These are phyloP conservation scores for Chauna torquata DNA, from an alignment of 2,113 vertebrate genomes.

Conservation along the genomic window DNA sequence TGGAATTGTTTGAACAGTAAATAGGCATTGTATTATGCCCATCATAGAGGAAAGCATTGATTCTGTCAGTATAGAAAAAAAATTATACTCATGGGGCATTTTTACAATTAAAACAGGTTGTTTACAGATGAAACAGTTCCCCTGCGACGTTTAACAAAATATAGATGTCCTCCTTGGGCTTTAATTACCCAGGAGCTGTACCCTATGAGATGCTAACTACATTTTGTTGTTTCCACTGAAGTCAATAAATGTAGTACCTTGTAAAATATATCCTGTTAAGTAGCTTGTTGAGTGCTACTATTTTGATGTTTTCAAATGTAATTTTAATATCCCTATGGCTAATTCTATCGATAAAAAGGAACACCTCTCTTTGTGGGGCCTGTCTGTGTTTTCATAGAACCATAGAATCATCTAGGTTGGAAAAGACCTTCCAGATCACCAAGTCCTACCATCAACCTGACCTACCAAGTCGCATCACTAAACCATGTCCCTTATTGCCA, in stretches of 20 bases:
- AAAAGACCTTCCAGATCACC: not conserved
- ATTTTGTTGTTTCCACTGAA: not conserved
- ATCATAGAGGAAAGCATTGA: not conserved
- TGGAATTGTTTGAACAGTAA: not conserved
- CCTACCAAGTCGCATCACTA: not conserved
- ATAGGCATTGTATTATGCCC: not conserved
- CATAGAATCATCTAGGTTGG: not conserved
- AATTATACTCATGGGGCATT: not conserved
- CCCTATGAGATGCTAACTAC: not conserved
- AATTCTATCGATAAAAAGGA: not conserved
- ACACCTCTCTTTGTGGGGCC: not conserved
- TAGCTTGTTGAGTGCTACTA: fast-evolving
- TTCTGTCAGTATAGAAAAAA: not conserved
- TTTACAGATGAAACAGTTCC: not conserved
- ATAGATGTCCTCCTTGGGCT: not conserved
- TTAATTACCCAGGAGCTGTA: not conserved
- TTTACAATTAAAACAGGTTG: not conserved
- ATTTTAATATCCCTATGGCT: not conserved
- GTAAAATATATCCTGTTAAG: not conserved
- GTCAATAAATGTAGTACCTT: not conserved
- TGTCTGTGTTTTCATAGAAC: not conserved
- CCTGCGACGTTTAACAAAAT: not conserved
- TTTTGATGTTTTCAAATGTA: not conserved
- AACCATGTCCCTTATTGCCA: not conserved
- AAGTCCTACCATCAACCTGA: not conserved